Evolutionary conservation across 2,888 invertebrate species (phyloP), one percentile per base, ranked within the genome.

Genomic region (Cheilosia urbana): DNA sequence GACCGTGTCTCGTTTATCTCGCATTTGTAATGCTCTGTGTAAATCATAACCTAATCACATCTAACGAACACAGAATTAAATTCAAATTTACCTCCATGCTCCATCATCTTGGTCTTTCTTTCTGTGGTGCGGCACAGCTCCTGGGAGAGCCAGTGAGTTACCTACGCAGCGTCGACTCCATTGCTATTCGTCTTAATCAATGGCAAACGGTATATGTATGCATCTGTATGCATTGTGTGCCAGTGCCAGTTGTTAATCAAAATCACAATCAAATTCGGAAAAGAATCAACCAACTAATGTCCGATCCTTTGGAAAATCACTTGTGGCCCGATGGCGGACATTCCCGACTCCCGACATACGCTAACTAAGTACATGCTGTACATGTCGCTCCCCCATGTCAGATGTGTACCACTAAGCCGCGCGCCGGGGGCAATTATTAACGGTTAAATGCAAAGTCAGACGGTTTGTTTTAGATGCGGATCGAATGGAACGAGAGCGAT

Each of bases 41-140:
- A 81, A 81, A 81, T 77, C 85, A 81, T 81, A 80, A 76, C 71
- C 81, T 81, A 85, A 81, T 85, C 82, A 51, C 82, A 73, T 83
- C 78, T 83, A 79, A 87, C 87, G 65, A 84, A 84, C 71, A 47
- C 76, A 62, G 72, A 84, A 79, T 84, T 76, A 68, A 79, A 87
- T 80, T 84, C 79, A 80, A 87, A 83, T 87, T 72, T 76, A 80
- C 71, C 55, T 66, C 80, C 71, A 71, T 62, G 66, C 55, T 66
- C 80, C 71, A 71, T 62, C 84, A 80, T 63, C 45, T 78, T 73
- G 37, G 37, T 77, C 34, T 75, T 72, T 72, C 62, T 57, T 47
- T 57, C 55, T 66, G 30, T 1, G 37, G 55, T 17, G 24, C 13
- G 34, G 55, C 6, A 49, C 4, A 5, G 65, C 58, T 60, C 63